Evolutionary conservation across 2,113 vertebrate species (phyloP), one percentile per base, ranked within the genome.

Genomic region (Limanda limanda): DNA sequence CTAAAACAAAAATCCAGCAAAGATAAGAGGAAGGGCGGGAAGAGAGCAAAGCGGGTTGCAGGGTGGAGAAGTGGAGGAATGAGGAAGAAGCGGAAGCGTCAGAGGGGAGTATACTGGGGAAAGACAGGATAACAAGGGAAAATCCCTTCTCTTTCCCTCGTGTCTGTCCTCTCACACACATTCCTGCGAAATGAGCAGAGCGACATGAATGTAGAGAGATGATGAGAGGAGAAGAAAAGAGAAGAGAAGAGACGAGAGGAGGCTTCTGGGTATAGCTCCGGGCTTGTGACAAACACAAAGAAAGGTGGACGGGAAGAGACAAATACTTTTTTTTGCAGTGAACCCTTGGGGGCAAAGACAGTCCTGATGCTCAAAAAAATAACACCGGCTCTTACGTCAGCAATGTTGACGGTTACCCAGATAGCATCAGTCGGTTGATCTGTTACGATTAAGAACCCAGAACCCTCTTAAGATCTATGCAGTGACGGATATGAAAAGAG

Each of bases 121-220:
- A 92, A 89, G 90, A 82, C 76, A 74, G 84, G 88, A 88, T 79
- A 86, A 81, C 48, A 61, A 91, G 93, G 94, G 94, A 93, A 94
- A 94, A 92, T 81, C 94, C 94, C 93, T 83, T 76, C 52, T 55
- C 81, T 92, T 86, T 92, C 88, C 92, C 90, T 64, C 86, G 81
- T 56, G 75, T 77, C 66, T 80, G 78, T 89, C 79, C 87, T 85
- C 25, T 62, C 59, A 81, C 64, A 80, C 56, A 87, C 86, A 91
- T 91, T 94, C 90, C 90, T 68, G 60, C 68, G 56, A 83, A 86
- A 88, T 85, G 65, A 87, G 71, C 7, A 5, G 88, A 83, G 87
- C 40, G 80, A 78, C 81, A 88, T 82, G 42, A 74, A 73, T 62
- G 9, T 10, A 9, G 9, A 37, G 35, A 37, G 35, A 10, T 10